Conservation (phyloP, 1,140 invertebrate genomes). For the Microplitis demolitor region DNA sequence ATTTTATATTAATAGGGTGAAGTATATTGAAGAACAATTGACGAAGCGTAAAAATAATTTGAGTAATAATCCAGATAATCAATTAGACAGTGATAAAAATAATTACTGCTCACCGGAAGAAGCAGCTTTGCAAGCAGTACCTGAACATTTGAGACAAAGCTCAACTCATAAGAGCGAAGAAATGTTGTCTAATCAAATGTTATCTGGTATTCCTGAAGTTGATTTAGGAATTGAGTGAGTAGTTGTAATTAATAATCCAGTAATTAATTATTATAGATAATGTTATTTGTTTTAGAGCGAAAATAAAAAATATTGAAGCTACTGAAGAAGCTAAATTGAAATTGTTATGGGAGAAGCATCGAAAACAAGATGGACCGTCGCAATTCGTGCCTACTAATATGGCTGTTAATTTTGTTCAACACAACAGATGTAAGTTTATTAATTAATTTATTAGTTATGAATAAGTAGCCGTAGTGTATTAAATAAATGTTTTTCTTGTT, state of each 20-base stretch:
- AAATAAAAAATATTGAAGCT: constrained; percentile 97
- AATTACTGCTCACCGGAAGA: constrained; percentile 86
- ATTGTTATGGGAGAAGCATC: constrained; percentile 84
- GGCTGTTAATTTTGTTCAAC: constrained; percentile 97
- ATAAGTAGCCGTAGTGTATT: not conserved
- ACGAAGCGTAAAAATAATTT: constrained; percentile 81
- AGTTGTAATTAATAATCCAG: not conserved
- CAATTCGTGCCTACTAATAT: constrained; percentile 97
- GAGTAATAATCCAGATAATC: constrained; percentile 43
- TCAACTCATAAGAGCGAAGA: constrained; percentile 89
- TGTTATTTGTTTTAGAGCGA: constrained; percentile 69
- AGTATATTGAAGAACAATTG: constrained; percentile 94
- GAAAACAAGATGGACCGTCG: constrained; percentile 92
- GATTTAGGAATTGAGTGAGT: constrained; percentile 95
- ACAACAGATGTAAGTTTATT: constrained; percentile 81
- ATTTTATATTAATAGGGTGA: constrained; percentile 70
- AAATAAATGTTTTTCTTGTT: constrained; percentile 31
- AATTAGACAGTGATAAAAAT: constrained; percentile 58
- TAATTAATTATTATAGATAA: not conserved
- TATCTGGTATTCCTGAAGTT: constrained; percentile 99
- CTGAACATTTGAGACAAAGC: constrained; percentile 83
- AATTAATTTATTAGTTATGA: not conserved
- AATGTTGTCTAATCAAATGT: constrained; percentile 99
- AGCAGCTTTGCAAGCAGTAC: constrained; percentile 81
- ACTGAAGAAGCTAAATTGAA: constrained; percentile 97